Base-by-base conservation (phyloP, 1,140 invertebrate species). In the Drosophila sp. region DNA sequence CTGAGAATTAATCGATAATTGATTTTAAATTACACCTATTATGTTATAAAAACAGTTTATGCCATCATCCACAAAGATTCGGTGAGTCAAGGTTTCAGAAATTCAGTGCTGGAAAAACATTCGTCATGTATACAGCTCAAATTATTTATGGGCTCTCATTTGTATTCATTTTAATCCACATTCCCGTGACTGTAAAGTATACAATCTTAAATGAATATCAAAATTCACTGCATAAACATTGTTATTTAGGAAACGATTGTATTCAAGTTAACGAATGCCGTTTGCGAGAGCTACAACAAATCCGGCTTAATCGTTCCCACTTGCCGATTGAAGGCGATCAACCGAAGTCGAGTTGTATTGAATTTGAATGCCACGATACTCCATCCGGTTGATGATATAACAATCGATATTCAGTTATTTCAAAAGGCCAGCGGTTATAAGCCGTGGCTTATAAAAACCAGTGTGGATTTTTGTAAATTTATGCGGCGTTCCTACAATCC, bases 341-440 rank as follows among this genome's bases (percentile, higher is more conserved):
- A 56, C 8, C 63, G 70, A 2, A 3, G 66, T 35, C 54, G 25
- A 38, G 60, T 57, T 32, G 17, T 55, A 8, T 61, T 41, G 1
- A 72, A 72, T 29, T 30, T 72, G 8, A 66, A 60, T 27, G 63
- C 7, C 0, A 66, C 56, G 27, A 1, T 71, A 3, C 11, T 71
- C 1, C 17, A 56, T 40, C 57, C 70, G 2, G 41, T 10, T 1
- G n/a, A 71, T 27, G 11, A 44, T 44, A 50, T 64, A 1, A 3
- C 6, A 11, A 1, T 60, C 6, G 6, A 23, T 3, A 7, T 41
- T 0, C 33, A 40, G 27, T 1, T 71, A 0, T 40, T 54, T 6
- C 27, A 66, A 8, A 65, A 54, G 23, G 69, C 10, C 25, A 71
- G n/a, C 29, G 70, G 63, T 0, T 72, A 62, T 23, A 72, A 66